Evolutionary conservation across 2,888 invertebrate genomes (phyloP), one percentile per base, ranked within the genome.

Genomic region (Erebia ligea): DNA sequence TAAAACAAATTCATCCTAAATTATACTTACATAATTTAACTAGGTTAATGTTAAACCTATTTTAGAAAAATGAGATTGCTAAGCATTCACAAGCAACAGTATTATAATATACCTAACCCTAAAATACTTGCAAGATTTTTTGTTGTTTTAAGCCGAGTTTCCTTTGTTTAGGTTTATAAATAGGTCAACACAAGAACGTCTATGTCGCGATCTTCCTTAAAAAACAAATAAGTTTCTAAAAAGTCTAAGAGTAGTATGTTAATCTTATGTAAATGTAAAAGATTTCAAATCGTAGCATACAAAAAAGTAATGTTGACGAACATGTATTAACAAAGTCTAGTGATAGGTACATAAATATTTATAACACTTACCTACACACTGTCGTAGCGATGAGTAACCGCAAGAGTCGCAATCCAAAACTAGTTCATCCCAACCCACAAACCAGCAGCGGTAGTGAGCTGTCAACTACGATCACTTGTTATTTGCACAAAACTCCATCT

Each of bases 341-440:
- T 62, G 21, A 63, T 54, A n/a, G n/a, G n/a, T n/a, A 54, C 21
- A 59, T 61, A 73, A 71, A 73, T 65, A 73, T 73, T 71, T 73
- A 71, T 66, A 66, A 67, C 58, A 89, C 89, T 89, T 83, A 89
- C 89, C 89, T 83, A 90, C 90, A 81, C 78, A 79, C 80, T 81
- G 80, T 76, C 79, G 80, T 82, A 81, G 81, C 79, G 82, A 81
- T 82, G 82, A 79, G 75, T 79, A 75, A 79, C 75, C 79, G 80
- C 77, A 80, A 82, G 76, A 80, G 78, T 79, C 77, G 79, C 78
- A 82, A 79, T 79, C 77, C 77, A 77, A 75, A 84, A 82, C 83
- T 86, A 84, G 83, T 80, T 75, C 85, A 87, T 84, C 80, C 82
- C 83, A 84, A 80, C 82, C 82, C 79, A 79, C 78, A 80, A 82